Conservation (phyloP, 1,140 invertebrate genomes). For the Zophobas morio region DNA sequence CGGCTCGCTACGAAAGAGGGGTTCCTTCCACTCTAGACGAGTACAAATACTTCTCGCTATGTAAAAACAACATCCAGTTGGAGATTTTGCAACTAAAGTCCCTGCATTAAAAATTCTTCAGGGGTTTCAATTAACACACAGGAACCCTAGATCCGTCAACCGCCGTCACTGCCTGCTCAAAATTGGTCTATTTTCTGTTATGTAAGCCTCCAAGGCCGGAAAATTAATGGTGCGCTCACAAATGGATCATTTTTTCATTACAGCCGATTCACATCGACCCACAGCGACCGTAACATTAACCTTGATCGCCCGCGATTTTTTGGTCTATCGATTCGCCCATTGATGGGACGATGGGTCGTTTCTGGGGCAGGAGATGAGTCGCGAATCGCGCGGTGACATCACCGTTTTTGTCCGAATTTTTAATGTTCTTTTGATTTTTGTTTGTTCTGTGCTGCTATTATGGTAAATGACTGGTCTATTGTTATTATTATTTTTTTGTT, state of each 20-base stretch:
- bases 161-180: neutral
- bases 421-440: conserved; percentile 8
- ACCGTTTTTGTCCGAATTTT: conserved; percentile 1
- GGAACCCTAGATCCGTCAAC: no score
- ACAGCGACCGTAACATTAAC: conserved; percentile 28
- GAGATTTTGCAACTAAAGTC: no score
- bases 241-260: conserved; percentile 15
- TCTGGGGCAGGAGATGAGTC: neutral
- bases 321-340: conserved; percentile 19
- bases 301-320: neutral
- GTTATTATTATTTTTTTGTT: conserved; percentile 16
- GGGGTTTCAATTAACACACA: no score
- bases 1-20: no score
- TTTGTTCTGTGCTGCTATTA: neutral
- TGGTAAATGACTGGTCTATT: conserved; percentile 15
- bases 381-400: neutral
- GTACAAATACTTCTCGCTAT: no score
- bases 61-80: no score
- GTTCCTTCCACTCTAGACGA: no score
- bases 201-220: conserved; percentile 20
- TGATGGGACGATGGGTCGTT: neutral
- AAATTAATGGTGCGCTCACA: neutral
- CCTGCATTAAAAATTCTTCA: no score
- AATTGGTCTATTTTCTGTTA: conserved; percentile 19
- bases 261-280: neutral